Conservation (phyloP, 1,140 invertebrate species). For the Argopecten irradians region DNA sequence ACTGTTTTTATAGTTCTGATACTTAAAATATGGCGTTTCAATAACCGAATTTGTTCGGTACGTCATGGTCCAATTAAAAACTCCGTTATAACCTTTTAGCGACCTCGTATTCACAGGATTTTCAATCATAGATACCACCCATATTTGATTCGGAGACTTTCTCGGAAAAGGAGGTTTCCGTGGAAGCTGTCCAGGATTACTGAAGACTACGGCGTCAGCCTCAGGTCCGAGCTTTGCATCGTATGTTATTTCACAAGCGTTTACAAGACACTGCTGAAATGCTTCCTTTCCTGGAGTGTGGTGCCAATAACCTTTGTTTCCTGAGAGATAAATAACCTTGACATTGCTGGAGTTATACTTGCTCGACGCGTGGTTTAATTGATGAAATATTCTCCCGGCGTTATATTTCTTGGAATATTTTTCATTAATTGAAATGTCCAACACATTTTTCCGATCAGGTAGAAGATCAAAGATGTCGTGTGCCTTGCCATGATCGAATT, state of each 20-base stretch:
- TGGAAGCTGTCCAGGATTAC: conserved; percentile 43
- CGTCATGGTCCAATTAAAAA: conserved; percentile 91
- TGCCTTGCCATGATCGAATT: background rate
- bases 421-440: background rate
- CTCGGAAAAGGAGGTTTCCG: conserved; percentile 31
- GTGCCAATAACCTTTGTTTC: background rate
- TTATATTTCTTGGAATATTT: background rate
- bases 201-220: conserved; percentile 44
- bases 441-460: background rate
- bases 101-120: conserved; percentile 36
- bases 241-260: conserved; percentile 41
- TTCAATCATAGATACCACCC: conserved; percentile 55
- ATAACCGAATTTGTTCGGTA: conserved; percentile 95
- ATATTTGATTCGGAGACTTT: conserved; percentile 47
- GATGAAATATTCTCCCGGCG: background rate
- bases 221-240: background rate
- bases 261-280: conserved; percentile 39
- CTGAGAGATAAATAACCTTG: background rate
- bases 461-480: background rate
- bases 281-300: background rate
- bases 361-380: background rate
- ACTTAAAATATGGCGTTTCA: conserved; percentile 93
- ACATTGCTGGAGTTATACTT: background rate
- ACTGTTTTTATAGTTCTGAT: conserved; percentile 72
- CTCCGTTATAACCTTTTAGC: conserved; percentile 32